A percentile compares a stretch with the other conserved stretches of the same genome.
phyloP scores from a whole-genome alignment of 2,888 invertebrate genomes.

The Myopa tessellatipennis region DNA sequence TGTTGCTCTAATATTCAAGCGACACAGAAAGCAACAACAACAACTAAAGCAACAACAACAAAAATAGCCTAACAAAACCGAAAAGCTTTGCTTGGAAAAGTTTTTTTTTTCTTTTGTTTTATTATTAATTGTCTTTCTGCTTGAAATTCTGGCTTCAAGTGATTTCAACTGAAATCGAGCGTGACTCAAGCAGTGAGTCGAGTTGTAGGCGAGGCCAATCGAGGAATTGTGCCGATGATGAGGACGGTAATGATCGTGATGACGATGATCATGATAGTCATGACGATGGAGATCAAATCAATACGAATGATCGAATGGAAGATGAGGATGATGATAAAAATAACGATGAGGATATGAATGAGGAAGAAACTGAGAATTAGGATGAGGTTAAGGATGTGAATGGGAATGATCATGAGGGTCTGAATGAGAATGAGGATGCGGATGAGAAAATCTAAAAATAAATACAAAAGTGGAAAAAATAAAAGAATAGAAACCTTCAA shows the following conservation, averaged over 20 bases:
- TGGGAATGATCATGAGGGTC: no score
- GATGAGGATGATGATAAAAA: no score
- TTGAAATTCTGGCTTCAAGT: neutral
- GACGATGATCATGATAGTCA: conserved; percentile 4
- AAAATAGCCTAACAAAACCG: neutral
- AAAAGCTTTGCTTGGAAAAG: conserved; percentile 11
- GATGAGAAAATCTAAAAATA: no score
- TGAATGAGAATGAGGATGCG: no score
- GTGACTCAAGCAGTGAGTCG: conserved; percentile 13
- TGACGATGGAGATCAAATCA: neutral
- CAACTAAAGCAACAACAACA: conserved; percentile 20
- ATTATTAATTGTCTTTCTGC: conserved; percentile 1
- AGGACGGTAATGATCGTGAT: neutral
- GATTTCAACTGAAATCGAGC: conserved; percentile 27
- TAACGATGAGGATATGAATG: no score
- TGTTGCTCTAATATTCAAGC: conserved; percentile 35
- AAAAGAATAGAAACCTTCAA: no score
- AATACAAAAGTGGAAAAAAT: no score
- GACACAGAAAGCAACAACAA: conserved; percentile 6
- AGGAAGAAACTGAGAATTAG: no score
- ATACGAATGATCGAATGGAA: neutral
- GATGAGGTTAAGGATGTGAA: no score
- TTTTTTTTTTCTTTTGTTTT: neutral
- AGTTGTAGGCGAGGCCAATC: conserved; percentile 36
- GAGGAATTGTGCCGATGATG: neutral